Evolutionary conservation across 2,888 invertebrate species (phyloP).

Genomic region (Acleris laterana): DNA sequence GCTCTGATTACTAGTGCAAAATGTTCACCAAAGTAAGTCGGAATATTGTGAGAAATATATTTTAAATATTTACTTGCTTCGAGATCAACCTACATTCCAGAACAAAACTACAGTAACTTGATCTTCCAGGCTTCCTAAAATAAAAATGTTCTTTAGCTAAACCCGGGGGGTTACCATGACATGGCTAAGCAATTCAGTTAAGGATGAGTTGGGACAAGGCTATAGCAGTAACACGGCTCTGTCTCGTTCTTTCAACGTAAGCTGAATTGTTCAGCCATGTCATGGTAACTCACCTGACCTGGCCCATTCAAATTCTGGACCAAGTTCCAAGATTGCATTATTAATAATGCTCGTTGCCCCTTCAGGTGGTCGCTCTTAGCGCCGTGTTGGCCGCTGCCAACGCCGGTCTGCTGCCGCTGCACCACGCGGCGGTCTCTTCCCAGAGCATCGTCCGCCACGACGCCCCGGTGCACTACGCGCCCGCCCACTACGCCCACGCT

Average conservation of each 20-base stretch:
- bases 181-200: no score
- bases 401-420: conserved; percentile 80
- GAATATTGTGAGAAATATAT: conserved; percentile 19
- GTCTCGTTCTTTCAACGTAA: no score
- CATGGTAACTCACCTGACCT: no score
- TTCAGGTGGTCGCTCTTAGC: conserved; percentile 73
- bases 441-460: conserved; percentile 80
- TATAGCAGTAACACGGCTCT: no score
- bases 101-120: no score
- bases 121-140: no score
- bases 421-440: conserved; percentile 79
- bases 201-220: no score
- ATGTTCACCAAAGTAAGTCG: conserved; percentile 82
- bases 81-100: not conserved
- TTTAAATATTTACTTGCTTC: conserved; percentile 13
- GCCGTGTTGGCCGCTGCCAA: conserved; percentile 80
- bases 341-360: not conserved
- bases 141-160: no score
- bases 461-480: conserved; percentile 67
- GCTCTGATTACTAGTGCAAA: conserved; percentile 80
- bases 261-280: no score
- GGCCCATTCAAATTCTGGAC: no score
- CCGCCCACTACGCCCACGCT: conserved; percentile 58
- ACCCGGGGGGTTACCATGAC: no score
- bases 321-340: no score